These are phyloP conservation scores for Butorides virescens DNA, from an alignment of 2,113 vertebrate species.

Conservation along the genomic window DNA sequence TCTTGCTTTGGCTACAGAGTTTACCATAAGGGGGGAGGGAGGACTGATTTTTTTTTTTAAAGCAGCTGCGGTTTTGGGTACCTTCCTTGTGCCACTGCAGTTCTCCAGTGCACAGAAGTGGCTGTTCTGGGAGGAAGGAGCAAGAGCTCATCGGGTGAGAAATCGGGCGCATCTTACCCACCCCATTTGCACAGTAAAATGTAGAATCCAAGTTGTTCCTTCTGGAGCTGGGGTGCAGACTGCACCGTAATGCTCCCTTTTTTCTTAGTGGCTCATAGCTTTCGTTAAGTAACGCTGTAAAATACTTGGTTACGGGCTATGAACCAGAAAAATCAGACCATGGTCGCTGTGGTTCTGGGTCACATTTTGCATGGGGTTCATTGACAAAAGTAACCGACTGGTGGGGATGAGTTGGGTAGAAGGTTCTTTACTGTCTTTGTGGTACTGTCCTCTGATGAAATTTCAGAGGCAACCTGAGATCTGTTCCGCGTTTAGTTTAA, in stretches of 20 bases:
- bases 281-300: neutral
- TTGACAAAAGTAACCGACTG: neutral
- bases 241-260: neutral
- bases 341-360: neutral
- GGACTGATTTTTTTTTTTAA: neutral
- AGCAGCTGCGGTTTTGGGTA: neutral
- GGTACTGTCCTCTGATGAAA: neutral
- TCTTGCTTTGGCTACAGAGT: neutral
- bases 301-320: neutral
- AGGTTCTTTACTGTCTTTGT: neutral
- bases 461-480: neutral
- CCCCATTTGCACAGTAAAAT: neutral
- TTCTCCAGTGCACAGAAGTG: neutral
- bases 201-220: neutral
- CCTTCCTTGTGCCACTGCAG: neutral
- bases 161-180: neutral
- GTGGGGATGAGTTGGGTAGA: neutral
- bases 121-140: neutral
- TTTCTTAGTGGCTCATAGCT: neutral
- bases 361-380: accelerated
- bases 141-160: neutral
- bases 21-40: neutral
- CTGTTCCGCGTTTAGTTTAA: neutral
- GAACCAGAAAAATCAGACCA: neutral
- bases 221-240: neutral